Percentiles rank a stretch among this genome's conserved stretches.
These are phyloP conservation scores for Mythimna impura DNA, from an alignment of 2,888 invertebrate genomes.

Conservation along the genomic window DNA sequence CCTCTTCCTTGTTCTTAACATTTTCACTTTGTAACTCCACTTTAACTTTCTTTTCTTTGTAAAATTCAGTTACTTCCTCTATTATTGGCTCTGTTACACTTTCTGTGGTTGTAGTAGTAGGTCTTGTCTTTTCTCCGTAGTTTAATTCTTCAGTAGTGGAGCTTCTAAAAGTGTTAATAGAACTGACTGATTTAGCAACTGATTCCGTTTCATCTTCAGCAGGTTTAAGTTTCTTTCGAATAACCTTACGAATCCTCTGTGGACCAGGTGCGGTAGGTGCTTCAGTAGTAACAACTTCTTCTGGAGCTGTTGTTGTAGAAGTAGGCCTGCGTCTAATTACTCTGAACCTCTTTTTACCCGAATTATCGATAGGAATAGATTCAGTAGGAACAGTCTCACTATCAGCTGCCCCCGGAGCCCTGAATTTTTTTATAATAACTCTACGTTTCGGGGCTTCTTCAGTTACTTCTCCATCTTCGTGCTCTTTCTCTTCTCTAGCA, in stretches of 20 bases:
- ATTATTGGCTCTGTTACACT: constrained; percentile 63
- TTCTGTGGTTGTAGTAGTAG: constrained; percentile 64
- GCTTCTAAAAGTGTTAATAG: constrained; percentile 67
- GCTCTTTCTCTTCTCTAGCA: constrained; percentile 87
- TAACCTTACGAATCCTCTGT: constrained; percentile 82
- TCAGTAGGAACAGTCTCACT: constrained; percentile 72
- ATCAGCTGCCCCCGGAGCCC: constrained; percentile 67
- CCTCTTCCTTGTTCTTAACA: constrained; percentile 42
- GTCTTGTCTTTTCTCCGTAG: constrained; percentile 81
- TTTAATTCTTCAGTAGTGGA: constrained; percentile 73
- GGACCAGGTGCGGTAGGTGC: constrained; percentile 54
- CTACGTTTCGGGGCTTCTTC: constrained; percentile 73
- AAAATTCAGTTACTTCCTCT: constrained; percentile 65
- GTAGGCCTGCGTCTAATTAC: constrained; percentile 82
- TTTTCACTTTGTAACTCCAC: constrained; percentile 27
- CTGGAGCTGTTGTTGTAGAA: constrained; percentile 69
- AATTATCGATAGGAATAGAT: constrained; percentile 75
- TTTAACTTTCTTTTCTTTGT: constrained; percentile 55
- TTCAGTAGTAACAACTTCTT: constrained; percentile 65
- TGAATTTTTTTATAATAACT: constrained; percentile 77
- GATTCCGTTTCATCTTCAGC: constrained; percentile 75
- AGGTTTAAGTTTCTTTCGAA: constrained; percentile 82
- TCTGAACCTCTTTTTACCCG: constrained; percentile 81
- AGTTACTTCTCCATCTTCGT: constrained; percentile 73
- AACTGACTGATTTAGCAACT: constrained; percentile 73